These are phyloP conservation scores for Drosophila mojavensis DNA, from an alignment of 1,140 invertebrate species.

Conservation along the genomic window DNA sequence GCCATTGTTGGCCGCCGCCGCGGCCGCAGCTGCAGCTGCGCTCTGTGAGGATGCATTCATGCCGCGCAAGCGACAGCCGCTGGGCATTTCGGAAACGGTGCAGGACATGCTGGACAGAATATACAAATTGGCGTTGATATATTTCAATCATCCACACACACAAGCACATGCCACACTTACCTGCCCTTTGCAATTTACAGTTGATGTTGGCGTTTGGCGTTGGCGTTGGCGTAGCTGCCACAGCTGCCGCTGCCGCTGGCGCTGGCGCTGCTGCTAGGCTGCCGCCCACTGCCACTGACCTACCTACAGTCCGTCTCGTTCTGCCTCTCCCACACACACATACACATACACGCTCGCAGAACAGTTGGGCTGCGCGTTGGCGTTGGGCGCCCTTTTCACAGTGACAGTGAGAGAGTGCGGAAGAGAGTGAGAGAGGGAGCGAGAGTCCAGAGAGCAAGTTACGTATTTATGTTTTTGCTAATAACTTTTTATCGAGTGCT, in stretches of 20 bases:
- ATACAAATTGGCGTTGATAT: no score
- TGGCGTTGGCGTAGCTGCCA: slow-evolving; percentile 46
- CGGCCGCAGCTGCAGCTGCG: slow-evolving; percentile 13
- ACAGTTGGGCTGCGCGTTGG: slow-evolving; percentile 36
- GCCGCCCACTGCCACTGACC: slow-evolving; percentile 77
- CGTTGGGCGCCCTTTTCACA: slow-evolving; percentile 35
- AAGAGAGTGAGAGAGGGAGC: slow-evolving; percentile 7
- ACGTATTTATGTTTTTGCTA: slow-evolving; percentile 81
- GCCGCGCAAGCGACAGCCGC: slow-evolving; percentile 83
- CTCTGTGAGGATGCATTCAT: slow-evolving; percentile 78
- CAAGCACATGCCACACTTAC: slow-evolving; percentile 56
- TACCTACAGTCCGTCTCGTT: slow-evolving; percentile 61
- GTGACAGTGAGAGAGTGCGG: slow-evolving; percentile 2
- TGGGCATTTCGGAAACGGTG: slow-evolving; percentile 82
- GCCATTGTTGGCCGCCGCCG: slow-evolving; percentile 47
- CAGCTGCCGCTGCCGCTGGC: slow-evolving; percentile 55
- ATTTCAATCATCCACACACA: not conserved
- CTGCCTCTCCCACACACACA: slow-evolving; percentile 31
- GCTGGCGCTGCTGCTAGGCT: slow-evolving; percentile 55
- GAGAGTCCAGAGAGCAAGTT: slow-evolving; percentile 45
- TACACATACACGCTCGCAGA: slow-evolving; percentile 10
- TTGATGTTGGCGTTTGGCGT: slow-evolving; percentile 53
- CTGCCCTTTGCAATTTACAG: slow-evolving; percentile 73
- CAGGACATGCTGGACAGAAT: slow-evolving; percentile 73
- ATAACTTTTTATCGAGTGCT: slow-evolving; percentile 77